A percentile compares a stretch with the other conserved stretches of the same genome.
Conservation (phyloP, 2,113 vertebrate genomes). For the Apteryx mantelli region DNA sequence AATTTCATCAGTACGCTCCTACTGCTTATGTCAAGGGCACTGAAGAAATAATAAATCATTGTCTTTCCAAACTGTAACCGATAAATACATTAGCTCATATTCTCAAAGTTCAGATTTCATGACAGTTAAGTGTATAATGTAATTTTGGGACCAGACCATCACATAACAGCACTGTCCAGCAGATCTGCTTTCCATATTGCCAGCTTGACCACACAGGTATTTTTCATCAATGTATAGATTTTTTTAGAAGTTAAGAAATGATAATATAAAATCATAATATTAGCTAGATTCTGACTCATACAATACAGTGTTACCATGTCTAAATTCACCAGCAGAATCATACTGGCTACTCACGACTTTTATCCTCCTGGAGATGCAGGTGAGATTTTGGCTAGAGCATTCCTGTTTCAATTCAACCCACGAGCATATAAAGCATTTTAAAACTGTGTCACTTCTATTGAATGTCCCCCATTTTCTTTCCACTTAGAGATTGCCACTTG, state of each 20-base stretch:
- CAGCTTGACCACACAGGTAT: neutral
- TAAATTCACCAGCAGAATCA: neutral
- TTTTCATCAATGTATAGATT: neutral
- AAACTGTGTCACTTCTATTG: neutral
- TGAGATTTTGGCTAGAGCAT: neutral
- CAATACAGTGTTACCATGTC: neutral
- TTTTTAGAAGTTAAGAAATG: neutral
- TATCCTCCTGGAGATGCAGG: neutral
- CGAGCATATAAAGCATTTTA: neutral
- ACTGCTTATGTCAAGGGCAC: neutral
- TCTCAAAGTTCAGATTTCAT: neutral
- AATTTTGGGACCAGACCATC: neutral
- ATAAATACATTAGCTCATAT: neutral
- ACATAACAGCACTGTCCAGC: neutral
- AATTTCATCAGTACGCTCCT: neutral
- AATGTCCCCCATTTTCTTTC: neutral
- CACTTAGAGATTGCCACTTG: neutral
- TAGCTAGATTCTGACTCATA: neutral
- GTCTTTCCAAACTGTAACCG: neutral
- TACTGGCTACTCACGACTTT: neutral
- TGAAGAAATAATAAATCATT: neutral
- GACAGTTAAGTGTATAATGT: neutral
- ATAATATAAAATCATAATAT: neutral
- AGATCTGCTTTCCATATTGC: neutral
- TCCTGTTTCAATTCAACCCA: neutral